phyloP scores from a whole-genome alignment of 2,797 vertebrate species.

The Cirrhinus molitorella region DNA sequence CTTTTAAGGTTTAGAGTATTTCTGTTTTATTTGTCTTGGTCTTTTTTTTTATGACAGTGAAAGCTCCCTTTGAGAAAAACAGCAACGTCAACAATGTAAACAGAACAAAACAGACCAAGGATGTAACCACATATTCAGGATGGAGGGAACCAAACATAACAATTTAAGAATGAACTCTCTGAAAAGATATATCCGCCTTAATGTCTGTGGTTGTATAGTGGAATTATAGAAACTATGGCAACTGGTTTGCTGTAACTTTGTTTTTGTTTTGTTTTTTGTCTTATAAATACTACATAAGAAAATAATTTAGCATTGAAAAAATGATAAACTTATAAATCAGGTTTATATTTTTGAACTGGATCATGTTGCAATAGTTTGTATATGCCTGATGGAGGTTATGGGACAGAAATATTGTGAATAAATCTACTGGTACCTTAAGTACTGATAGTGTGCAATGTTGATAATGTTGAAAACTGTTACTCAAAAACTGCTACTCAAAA shows the following conservation, averaged over 20 bases:
- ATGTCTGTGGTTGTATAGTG: not conserved
- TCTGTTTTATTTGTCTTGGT: slow-evolving; percentile 39
- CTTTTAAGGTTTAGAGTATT: slow-evolving; percentile 46
- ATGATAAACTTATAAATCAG: not conserved
- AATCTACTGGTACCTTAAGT: too few species aligned
- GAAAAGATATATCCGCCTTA: not conserved
- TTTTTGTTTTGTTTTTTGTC: too few species aligned
- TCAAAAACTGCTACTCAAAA: too few species aligned
- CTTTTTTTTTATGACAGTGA: slow-evolving; percentile 49
- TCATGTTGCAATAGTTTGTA: too few species aligned
- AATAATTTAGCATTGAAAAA: not conserved
- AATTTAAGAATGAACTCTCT: slow-evolving; percentile 1
- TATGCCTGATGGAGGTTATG: too few species aligned
- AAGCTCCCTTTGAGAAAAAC: slow-evolving; percentile 39
- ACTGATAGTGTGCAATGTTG: too few species aligned
- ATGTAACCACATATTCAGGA: slow-evolving; percentile 1
- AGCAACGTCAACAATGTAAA: slow-evolving; percentile 51
- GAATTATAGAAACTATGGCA: not conserved
- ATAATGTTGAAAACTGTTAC: too few species aligned
- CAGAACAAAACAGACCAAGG: not conserved
- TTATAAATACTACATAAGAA: not conserved
- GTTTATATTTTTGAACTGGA: not conserved
- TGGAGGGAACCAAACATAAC: not conserved
- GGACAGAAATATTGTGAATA: too few species aligned
- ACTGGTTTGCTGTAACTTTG: not conserved